phyloP scores from a whole-genome alignment of 2,888 invertebrate genomes.

The Sphecodes monilicornis region DNA sequence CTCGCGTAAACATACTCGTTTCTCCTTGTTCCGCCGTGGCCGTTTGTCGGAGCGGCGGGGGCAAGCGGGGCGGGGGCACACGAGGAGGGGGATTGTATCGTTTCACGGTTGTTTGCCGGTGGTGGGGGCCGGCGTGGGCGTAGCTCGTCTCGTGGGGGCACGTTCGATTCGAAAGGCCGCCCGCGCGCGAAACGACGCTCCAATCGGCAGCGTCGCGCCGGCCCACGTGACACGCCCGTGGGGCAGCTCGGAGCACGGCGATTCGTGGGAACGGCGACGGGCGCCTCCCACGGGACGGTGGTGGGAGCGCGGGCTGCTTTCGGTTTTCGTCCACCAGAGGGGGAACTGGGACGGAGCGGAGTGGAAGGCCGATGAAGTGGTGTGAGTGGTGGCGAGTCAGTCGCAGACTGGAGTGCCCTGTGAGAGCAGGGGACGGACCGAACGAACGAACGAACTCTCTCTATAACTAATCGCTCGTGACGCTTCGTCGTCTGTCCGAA shows the following conservation, averaged over 20 bases:
- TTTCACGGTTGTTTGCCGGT: conserved; percentile 74
- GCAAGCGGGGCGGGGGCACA: conserved; percentile 39
- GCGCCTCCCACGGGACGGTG: conserved; percentile 80
- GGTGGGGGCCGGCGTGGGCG: conserved; percentile 65
- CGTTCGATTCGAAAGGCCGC: conserved; percentile 64
- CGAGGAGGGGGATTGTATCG: conserved; percentile 60
- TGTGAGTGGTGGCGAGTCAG: conserved; percentile 84
- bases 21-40: conserved; percentile 82
- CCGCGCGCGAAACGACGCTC: conserved; percentile 73
- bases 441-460: conserved; percentile 72
- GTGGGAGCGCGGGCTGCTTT: conserved; percentile 84
- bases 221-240: conserved; percentile 59
- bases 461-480: conserved; percentile 75
- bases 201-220: conserved; percentile 78
- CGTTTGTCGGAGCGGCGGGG: conserved; percentile 72
- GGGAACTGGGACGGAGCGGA: conserved; percentile 77
- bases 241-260: conserved; percentile 15
- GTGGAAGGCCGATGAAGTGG: conserved; percentile 81
- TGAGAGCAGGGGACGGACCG: conserved; percentile 83
- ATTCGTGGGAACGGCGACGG: conserved; percentile 84
- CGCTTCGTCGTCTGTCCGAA: conserved; percentile 72
- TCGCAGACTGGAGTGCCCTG: conserved; percentile 84
- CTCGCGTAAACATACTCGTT: conserved; percentile 84
- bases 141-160: conserved; percentile 52
- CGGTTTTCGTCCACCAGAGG: conserved; percentile 85